A percentile compares a stretch with the other conserved stretches of the same genome.
Conservation (phyloP, 2,113 vertebrate species). For the Polypterus senegalus region DNA sequence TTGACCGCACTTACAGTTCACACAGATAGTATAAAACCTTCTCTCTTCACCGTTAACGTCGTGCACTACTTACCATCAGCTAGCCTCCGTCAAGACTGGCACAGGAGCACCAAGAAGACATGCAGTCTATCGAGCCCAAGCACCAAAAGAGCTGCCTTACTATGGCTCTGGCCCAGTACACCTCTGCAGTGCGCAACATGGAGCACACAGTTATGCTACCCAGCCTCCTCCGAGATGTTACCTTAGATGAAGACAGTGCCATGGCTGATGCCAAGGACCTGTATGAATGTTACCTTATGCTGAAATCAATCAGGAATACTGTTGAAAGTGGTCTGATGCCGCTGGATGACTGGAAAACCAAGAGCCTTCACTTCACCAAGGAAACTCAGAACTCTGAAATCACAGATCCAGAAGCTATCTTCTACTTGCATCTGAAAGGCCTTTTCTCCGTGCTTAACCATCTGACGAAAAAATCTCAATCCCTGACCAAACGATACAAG, state of each 20-base stretch:
- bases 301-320: conserved; percentile 59
- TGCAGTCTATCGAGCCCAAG: conserved; percentile 36
- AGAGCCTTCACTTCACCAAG: not conserved
- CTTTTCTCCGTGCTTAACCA: conserved; percentile 60
- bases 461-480: conserved; percentile 59
- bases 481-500: conserved; percentile 64
- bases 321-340: conserved; percentile 56
- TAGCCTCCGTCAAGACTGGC: not conserved
- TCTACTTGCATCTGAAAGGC: conserved; percentile 63
- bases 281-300: conserved; percentile 56
- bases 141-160: conserved; percentile 31
- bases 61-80: no score
- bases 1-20: no score
- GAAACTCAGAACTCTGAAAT: conserved; percentile 24
- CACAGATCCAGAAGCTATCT: conserved; percentile 41
- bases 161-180: conserved; percentile 55
- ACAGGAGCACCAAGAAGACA: conserved; percentile 25
- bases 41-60: no score
- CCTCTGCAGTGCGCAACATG: conserved; percentile 57
- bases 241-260: conserved; percentile 18
- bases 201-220: conserved; percentile 80
- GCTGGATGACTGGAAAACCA: conserved; percentile 20
- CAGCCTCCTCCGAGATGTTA: conserved; percentile 66
- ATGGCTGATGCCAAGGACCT: conserved; percentile 33
- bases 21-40: no score